These are phyloP conservation scores for Bradypus variegatus DNA, from an alignment of 2,797 vertebrate species.

Conservation along the genomic window DNA sequence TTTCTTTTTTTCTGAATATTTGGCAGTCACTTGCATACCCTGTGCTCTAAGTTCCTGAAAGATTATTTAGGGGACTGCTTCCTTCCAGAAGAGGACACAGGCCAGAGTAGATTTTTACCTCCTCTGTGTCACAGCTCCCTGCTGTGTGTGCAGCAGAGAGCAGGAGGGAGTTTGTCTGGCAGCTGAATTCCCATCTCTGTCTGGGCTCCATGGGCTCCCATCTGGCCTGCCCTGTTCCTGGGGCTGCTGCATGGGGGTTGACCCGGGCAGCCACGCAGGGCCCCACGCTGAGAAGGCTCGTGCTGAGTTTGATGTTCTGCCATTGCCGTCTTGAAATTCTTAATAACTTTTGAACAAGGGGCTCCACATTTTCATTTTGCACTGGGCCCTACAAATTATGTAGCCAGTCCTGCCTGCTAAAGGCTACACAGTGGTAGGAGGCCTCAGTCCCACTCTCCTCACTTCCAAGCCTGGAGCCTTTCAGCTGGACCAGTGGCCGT, in stretches of 20 bases:
- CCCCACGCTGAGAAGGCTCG: neutral
- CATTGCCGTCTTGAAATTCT: neutral
- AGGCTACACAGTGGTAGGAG: neutral
- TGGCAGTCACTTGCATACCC: neutral
- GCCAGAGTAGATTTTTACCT: neutral
- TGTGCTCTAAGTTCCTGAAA: neutral
- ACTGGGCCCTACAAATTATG: neutral
- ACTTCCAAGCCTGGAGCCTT: neutral
- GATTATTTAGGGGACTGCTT: neutral
- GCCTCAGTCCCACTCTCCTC: neutral
- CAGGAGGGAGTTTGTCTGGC: neutral
- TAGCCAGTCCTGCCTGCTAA: neutral
- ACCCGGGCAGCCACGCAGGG: accelerated
- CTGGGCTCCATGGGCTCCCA: neutral
- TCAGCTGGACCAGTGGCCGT: neutral
- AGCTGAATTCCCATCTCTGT: too few species aligned
- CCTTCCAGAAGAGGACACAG: neutral
- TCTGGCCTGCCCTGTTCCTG: neutral
- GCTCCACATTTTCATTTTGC: neutral
- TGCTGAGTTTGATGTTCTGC: neutral
- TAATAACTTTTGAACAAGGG: neutral
- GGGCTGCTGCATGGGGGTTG: accelerated
- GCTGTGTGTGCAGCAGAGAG: neutral
- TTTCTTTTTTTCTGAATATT: neutral
- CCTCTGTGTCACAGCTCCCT: neutral